Evolutionary conservation across 2,113 vertebrate species (phyloP).

Genomic region (Mixornis gularis): DNA sequence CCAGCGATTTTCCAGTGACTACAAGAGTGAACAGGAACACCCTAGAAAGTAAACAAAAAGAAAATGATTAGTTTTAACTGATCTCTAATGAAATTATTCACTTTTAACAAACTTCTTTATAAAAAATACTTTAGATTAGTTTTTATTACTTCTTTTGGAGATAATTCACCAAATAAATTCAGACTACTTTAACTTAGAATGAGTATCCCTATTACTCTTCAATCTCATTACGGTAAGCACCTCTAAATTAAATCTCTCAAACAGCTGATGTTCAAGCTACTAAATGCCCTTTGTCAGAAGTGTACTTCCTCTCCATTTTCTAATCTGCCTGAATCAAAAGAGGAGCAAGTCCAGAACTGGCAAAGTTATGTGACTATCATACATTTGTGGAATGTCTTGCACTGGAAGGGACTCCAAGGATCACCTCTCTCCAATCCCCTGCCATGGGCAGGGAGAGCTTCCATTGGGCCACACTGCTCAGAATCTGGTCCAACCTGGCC

Average conservation of each 20-base stretch:
- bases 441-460: neutral
- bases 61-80: neutral
- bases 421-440: neutral
- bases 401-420: neutral
- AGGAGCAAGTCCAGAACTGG: neutral
- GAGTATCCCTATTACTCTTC: neutral
- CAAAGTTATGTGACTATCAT: accelerated
- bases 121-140: neutral
- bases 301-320: neutral
- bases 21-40: neutral
- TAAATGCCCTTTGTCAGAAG: neutral
- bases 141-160: neutral
- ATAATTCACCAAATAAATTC: neutral
- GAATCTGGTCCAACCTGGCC: neutral
- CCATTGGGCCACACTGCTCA: neutral
- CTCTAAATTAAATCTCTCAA: neutral
- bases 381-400: neutral
- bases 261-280: accelerated
- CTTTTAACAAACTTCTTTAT: neutral
- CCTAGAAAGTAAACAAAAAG: neutral
- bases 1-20: neutral
- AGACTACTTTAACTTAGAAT: neutral
- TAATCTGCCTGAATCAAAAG: neutral
- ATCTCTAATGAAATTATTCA: neutral
- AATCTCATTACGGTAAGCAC: neutral